Evolutionary conservation across 2,113 vertebrate species (phyloP).

Genomic region (Rattus rattus): DNA sequence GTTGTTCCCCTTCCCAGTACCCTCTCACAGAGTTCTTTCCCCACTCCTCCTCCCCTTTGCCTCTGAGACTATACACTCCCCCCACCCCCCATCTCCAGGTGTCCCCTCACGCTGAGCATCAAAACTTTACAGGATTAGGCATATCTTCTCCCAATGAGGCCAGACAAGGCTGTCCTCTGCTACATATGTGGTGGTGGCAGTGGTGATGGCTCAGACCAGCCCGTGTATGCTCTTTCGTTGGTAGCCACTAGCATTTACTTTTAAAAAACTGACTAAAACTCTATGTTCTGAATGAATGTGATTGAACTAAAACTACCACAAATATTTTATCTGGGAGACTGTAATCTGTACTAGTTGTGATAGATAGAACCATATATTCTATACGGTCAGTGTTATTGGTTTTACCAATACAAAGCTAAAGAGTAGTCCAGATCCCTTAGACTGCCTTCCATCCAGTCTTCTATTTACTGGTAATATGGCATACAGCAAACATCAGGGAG

Average conservation of each 20-base stretch:
- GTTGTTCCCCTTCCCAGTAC: too few species aligned
- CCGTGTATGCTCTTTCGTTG: too few species aligned
- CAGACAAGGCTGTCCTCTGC: too few species aligned
- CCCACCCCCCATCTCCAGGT: too few species aligned
- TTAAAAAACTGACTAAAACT: constrained; percentile 36
- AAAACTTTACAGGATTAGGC: too few species aligned
- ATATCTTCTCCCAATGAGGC: too few species aligned
- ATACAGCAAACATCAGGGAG: not conserved
- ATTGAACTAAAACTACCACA: constrained; percentile 33
- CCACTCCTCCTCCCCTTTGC: too few species aligned
- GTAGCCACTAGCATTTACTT: not conserved
- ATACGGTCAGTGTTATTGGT: constrained; percentile 42
- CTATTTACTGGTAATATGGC: not conserved
- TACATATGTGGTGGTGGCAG: too few species aligned
- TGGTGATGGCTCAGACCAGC: too few species aligned
- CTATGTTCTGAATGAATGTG: constrained; percentile 40
- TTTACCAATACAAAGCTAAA: constrained; percentile 58
- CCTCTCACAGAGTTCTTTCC: too few species aligned
- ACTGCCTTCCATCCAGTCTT: not conserved
- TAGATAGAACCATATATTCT: constrained; percentile 38
- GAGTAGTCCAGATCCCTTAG: constrained; percentile 31
- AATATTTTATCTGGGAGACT: constrained; percentile 29
- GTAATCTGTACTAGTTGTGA: constrained; percentile 5
- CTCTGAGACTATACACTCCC: too few species aligned
- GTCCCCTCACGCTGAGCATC: too few species aligned